Evolutionary conservation across 2,888 invertebrate genomes (phyloP).

Genomic region (Cheilosia soror): DNA sequence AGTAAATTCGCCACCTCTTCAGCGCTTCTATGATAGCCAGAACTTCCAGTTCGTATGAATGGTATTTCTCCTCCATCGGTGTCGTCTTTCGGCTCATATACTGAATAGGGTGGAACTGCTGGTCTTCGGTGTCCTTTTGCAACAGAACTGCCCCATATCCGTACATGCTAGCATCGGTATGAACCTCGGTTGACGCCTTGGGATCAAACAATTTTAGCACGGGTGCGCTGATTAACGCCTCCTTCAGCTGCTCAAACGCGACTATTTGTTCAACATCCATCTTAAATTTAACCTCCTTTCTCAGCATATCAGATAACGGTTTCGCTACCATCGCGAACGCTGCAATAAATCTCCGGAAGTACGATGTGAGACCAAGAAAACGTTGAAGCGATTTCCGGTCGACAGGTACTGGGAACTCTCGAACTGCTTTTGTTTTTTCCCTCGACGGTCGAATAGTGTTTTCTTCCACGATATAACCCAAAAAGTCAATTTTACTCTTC

Average conservation of each 20-base stretch:
- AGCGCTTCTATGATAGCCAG: no score
- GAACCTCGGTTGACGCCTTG: constrained; percentile 47
- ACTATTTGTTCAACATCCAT: constrained; percentile 69
- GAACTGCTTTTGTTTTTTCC: constrained; percentile 59
- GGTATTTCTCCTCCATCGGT: constrained; percentile 70
- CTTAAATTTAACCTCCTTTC: constrained; percentile 75
- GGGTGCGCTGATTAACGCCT: constrained; percentile 9
- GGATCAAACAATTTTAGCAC: constrained; percentile 49
- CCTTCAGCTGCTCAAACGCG: constrained; percentile 65
- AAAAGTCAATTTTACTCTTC: constrained; percentile 49
- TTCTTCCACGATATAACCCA: constrained; percentile 70
- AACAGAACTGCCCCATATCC: constrained; percentile 66
- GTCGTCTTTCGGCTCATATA: constrained; percentile 72
- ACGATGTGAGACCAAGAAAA: constrained; percentile 69
- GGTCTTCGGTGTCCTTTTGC: constrained; percentile 65
- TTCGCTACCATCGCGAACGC: constrained; percentile 22
- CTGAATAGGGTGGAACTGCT: constrained; percentile 53
- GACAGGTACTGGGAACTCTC: constrained; percentile 52
- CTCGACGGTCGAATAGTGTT: constrained; percentile 52
- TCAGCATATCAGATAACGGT: constrained; percentile 57
- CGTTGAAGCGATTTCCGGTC: constrained; percentile 67
- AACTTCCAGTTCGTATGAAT: constrained; percentile 16
- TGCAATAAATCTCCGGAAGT: constrained; percentile 58
- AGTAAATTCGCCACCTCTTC: constrained; percentile 38
- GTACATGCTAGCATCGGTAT: constrained; percentile 53